Evolutionary conservation across 2,888 invertebrate genomes (phyloP).

Genomic region (Blera fallax): DNA sequence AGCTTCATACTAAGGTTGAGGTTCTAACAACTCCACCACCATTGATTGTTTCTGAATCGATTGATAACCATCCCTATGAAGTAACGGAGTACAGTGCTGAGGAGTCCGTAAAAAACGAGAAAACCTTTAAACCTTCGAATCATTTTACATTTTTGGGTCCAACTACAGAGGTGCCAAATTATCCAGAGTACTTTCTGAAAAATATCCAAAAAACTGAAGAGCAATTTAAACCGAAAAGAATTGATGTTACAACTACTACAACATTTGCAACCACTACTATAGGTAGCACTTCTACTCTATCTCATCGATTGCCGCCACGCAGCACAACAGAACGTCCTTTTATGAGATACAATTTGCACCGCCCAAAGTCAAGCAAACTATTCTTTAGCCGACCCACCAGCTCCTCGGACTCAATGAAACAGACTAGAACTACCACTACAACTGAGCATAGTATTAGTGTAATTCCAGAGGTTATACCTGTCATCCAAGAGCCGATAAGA

Average conservation of each 20-base stretch:
- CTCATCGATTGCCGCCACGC: slow-evolving; percentile 38
- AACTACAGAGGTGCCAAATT: slow-evolving; percentile 78
- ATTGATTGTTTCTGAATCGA: neutral
- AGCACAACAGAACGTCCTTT: slow-evolving; percentile 55
- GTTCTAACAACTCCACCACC: neutral
- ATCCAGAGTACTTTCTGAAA: slow-evolving; percentile 77
- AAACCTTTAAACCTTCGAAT: slow-evolving; percentile 33
- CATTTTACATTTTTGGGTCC: slow-evolving; percentile 27
- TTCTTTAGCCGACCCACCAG: slow-evolving; percentile 46
- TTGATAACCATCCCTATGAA: slow-evolving; percentile 76
- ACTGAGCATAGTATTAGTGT: neutral
- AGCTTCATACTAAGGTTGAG: slow-evolving; percentile 77
- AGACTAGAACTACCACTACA: neutral
- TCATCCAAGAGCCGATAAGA: neutral
- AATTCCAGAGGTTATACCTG: neutral
- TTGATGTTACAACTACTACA: neutral
- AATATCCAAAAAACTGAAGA: slow-evolving; percentile 49
- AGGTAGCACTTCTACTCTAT: neutral
- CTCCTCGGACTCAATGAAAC: neutral
- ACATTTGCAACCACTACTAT: neutral
- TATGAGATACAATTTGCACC: slow-evolving; percentile 54
- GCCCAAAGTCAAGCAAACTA: slow-evolving; percentile 59
- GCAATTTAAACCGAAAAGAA: slow-evolving; percentile 1
- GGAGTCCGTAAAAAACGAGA: slow-evolving; percentile 24
- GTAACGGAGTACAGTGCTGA: slow-evolving; percentile 79